Evolutionary conservation across 2,113 vertebrate genomes (phyloP).

Genomic region (Opisthocomus hoazin): DNA sequence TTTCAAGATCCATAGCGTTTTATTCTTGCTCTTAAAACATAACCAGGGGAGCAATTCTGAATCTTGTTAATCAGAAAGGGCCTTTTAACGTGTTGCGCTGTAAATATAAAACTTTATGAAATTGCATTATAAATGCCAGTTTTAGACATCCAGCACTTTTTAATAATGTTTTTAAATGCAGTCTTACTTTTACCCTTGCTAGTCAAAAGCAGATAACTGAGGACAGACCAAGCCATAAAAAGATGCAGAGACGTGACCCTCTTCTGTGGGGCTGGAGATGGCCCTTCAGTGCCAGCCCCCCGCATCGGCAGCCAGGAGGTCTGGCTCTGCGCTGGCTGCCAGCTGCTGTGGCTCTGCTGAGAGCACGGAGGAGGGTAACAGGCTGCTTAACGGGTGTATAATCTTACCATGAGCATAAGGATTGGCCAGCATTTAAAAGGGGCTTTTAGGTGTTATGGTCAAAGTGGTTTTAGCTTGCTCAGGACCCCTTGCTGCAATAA

Average conservation of each 20-base stretch:
- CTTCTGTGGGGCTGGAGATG: not conserved
- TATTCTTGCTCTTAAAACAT: slow-evolving; percentile 56
- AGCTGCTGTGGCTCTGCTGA: not conserved
- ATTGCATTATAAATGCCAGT: slow-evolving; percentile 67
- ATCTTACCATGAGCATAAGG: not conserved
- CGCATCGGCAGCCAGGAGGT: rapidly evolving
- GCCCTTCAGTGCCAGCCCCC: not conserved
- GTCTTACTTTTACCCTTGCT: slow-evolving; percentile 43
- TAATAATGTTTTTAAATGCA: slow-evolving; percentile 57
- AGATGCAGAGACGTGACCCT: not conserved
- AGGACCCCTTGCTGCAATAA: not conserved
- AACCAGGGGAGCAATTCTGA: slow-evolving; percentile 67
- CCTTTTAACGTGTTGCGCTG: slow-evolving; percentile 63
- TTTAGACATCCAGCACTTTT: slow-evolving; percentile 66
- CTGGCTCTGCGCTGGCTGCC: not conserved
- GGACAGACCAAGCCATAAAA: not conserved
- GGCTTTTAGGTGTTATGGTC: not conserved
- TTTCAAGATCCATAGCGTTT: slow-evolving; percentile 56
- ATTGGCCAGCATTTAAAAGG: not conserved
- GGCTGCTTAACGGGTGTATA: not conserved
- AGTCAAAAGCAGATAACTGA: slow-evolving; percentile 41
- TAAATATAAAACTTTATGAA: slow-evolving; percentile 69
- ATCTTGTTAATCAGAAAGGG: slow-evolving; percentile 71
- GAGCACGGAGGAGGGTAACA: not conserved
- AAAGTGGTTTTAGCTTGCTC: not conserved